Evolutionary conservation across 2,888 invertebrate genomes (phyloP).

Genomic region (Andrena hattorfiana): DNA sequence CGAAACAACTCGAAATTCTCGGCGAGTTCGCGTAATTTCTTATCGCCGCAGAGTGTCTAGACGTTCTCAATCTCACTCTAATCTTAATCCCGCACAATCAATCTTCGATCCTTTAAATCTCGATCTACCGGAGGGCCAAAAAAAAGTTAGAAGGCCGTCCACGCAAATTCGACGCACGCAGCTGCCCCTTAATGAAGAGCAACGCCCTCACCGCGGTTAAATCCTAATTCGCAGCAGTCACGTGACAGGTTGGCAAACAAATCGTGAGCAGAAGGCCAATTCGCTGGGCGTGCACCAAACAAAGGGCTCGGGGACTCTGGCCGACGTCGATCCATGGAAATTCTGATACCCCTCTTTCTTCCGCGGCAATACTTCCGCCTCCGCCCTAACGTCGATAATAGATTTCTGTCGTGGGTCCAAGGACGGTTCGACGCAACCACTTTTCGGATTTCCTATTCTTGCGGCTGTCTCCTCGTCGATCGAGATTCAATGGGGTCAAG

Average conservation of each 20-base stretch:
- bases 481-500: neutral
- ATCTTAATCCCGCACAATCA: slow-evolving; percentile 23
- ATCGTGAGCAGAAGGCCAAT: slow-evolving; percentile 46
- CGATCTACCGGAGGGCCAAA: neutral
- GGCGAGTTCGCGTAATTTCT: neutral
- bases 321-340: slow-evolving; percentile 76
- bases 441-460: slow-evolving; percentile 19
- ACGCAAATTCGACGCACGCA: slow-evolving; percentile 51
- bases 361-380: slow-evolving; percentile 40
- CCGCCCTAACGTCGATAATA: slow-evolving; percentile 54
- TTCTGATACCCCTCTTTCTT: slow-evolving; percentile 56
- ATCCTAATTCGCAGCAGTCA: slow-evolving; percentile 81
- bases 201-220: slow-evolving; percentile 67
- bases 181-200: slow-evolving; percentile 60
- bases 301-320: slow-evolving; percentile 64
- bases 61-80: slow-evolving; percentile 16
- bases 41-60: neutral
- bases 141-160: neutral
- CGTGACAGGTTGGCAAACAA: slow-evolving; percentile 78
- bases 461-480: neutral
- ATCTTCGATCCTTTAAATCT: slow-evolving; percentile 16
- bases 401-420: slow-evolving; percentile 36
- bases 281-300: slow-evolving; percentile 60
- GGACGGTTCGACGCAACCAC: slow-evolving; percentile 29
- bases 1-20: neutral